phyloP scores from a whole-genome alignment of 2,113 vertebrate species.

The Coptodon bakossiorum region DNA sequence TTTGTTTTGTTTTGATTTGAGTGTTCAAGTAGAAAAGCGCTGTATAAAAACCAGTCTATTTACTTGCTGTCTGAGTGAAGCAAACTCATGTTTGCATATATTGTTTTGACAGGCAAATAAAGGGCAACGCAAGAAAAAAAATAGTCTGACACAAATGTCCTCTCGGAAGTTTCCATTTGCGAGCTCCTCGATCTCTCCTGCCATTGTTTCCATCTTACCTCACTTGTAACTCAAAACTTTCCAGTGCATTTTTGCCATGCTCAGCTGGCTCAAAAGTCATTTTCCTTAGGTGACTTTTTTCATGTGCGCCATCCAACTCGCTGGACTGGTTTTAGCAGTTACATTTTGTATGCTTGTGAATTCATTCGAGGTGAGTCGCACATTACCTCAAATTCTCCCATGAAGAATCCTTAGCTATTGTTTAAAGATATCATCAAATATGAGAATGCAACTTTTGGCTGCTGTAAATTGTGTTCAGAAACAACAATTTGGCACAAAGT shows the following conservation, averaged over 20 bases:
- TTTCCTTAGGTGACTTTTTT: background rate
- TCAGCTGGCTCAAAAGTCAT: background rate
- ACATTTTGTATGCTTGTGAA: background rate
- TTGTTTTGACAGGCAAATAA: slow-evolving; percentile 19
- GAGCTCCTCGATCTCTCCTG: background rate
- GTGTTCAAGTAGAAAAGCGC: background rate
- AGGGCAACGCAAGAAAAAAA: background rate
- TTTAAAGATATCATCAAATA: background rate
- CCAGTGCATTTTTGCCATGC: background rate
- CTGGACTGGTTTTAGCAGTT: slow-evolving; percentile 15
- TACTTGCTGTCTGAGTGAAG: background rate
- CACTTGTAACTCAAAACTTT: slow-evolving; percentile 15
- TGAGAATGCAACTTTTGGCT: background rate
- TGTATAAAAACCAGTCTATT: background rate
- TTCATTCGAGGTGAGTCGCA: background rate
- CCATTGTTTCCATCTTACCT: slow-evolving; percentile 6
- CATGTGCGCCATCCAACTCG: background rate
- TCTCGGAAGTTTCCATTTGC: background rate
- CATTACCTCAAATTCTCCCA: background rate
- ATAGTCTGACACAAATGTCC: background rate
- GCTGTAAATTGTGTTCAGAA: background rate
- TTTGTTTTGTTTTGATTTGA: background rate
- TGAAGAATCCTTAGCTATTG: background rate
- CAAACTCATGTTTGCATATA: slow-evolving; percentile 1
- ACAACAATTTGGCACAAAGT: background rate